Base-by-base conservation (phyloP, 2,113 vertebrate genomes). In the Apistogramma diplotaenia region DNA sequence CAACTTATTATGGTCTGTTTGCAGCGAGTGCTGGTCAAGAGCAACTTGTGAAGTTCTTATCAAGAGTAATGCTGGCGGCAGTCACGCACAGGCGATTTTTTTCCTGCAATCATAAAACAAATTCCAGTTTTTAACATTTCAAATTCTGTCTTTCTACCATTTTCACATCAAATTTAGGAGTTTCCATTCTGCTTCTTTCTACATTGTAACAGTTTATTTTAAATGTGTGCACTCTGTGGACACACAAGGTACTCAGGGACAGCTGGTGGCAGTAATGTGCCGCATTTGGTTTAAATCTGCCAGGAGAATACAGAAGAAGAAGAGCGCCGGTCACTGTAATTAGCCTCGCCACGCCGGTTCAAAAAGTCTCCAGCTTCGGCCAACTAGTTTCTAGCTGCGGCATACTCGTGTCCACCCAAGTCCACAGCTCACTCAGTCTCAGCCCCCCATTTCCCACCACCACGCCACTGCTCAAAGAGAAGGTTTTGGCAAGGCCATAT, bases 1-100 rank as follows among this genome's bases (percentile, higher is more conserved):
- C 43, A 59, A 60, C 74, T 33, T 75, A 19, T 62, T 58, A 27
- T 18, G n/a, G 61, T 61, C 29, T 60, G 49, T 57, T 74, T 35
- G 46, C 51, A 3, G 29, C 16, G 18, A 33, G 33, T 21, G 16
- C 21, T 46, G 31, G 81, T 74, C 73, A 33, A 49, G n/a, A 61
- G 5, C 7, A 18, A 56, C 19, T 29, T 21, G 51, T 40, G 11
- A 53, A 83, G 37, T 23, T 79, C 37, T 46, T 35, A 37, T 61
- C n/a, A 29, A 0, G 2, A 56, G n/a, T 46, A 49, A 6, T 31
- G 19, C 56, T 29, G 12, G 40, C 43, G 7, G 53, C 29, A 67
- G 76, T 56, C 23, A 43, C 10, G 37, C 25, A 79, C 6, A 57
- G 31, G 12, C 43, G 18, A 56, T 27, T 43, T 25, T 29, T 19